Evolutionary conservation across 2,113 vertebrate species (phyloP).

Genomic region (Lagopus leucura): DNA sequence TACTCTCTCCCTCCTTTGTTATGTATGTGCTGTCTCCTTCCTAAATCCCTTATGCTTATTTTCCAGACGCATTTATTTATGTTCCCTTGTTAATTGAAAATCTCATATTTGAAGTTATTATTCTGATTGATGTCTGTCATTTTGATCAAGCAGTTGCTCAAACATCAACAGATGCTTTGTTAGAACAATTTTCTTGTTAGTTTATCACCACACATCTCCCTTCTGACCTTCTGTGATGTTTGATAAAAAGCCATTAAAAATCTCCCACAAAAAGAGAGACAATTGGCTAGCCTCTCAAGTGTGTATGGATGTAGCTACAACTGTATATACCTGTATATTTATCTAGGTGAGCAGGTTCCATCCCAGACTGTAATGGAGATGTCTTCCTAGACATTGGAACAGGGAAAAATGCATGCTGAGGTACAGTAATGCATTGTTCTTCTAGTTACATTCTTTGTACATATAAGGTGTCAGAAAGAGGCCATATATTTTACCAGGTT

Average conservation of each 20-base stretch:
- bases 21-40: constrained; percentile 77
- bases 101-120: constrained; percentile 84
- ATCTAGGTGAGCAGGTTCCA: neutral
- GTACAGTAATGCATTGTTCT: neutral
- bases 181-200: constrained; percentile 78
- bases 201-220: constrained; percentile 76
- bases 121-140: constrained; percentile 87
- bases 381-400: neutral
- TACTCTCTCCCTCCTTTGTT: constrained; percentile 62
- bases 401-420: neutral
- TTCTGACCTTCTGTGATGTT: constrained; percentile 74
- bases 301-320: neutral
- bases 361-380: neutral
- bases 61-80: constrained; percentile 83
- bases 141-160: constrained; percentile 82
- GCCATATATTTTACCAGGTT: neutral
- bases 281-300: neutral
- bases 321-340: neutral
- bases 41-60: constrained; percentile 80
- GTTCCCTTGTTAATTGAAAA: constrained; percentile 84
- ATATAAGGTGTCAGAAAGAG: neutral
- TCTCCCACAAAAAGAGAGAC: neutral
- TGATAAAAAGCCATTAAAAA: constrained; percentile 53
- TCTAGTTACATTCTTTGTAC: neutral
- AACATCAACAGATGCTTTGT: constrained; percentile 76